phyloP scores from a whole-genome alignment of 1,140 invertebrate genomes.

The Lepidurus arcticus region DNA sequence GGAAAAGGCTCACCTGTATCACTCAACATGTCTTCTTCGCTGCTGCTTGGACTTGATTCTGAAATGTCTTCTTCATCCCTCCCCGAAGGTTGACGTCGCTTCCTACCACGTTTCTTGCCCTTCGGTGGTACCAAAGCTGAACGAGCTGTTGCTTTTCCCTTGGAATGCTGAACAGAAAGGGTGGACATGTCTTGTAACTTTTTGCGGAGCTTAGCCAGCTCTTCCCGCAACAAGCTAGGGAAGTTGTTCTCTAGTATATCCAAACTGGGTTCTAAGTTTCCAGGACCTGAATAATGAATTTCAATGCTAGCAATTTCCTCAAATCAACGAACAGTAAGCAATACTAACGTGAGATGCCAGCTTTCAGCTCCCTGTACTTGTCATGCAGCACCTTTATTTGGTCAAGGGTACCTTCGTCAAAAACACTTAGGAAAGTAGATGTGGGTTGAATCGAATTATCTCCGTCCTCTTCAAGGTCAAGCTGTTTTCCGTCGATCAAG shows the following conservation, averaged over 20 bases:
- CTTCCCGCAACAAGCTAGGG: background rate
- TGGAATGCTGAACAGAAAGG: background rate
- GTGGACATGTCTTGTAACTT: background rate
- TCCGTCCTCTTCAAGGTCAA: background rate
- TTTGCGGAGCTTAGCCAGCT: background rate
- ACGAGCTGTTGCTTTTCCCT: background rate
- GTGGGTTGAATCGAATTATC: background rate
- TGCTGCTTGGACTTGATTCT: background rate
- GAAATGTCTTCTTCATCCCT: background rate
- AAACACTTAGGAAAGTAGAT: background rate
- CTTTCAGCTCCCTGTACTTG: background rate
- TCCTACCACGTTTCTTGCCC: slow-evolving; percentile 9
- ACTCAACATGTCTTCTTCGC: background rate
- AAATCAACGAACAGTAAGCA: background rate
- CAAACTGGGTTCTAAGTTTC: background rate
- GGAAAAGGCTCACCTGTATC: background rate
- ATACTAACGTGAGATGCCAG: background rate
- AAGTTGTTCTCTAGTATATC: background rate
- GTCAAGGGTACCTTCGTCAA: background rate
- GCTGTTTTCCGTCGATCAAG: background rate
- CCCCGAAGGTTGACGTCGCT: background rate
- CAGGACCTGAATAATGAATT: background rate
- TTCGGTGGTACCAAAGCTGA: background rate
- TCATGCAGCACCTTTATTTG: background rate
- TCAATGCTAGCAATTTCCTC: background rate